A percentile compares a stretch with the other conserved stretches of the same genome.
Evolutionary conservation across 2,797 vertebrate species (phyloP).

Genomic region (Micromesistius poutassou): DNA sequence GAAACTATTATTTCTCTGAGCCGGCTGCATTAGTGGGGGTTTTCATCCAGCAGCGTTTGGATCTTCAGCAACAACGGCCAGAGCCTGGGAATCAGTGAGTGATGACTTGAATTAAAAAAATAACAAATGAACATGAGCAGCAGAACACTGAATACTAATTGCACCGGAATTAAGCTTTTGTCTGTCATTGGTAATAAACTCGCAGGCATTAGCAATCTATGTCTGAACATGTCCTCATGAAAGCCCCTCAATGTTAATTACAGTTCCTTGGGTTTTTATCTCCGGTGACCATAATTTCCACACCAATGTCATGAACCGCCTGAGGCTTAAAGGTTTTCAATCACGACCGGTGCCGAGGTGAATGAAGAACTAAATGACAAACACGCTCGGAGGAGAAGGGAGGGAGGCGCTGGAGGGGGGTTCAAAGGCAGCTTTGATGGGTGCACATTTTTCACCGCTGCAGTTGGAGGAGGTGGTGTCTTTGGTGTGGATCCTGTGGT

Average conservation of each 20-base stretch:
- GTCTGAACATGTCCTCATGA: constrained; percentile 24
- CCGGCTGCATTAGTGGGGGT: neutral
- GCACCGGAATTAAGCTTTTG: constrained; percentile 7
- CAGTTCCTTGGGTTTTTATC: constrained; percentile 21
- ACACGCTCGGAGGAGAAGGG: constrained; percentile 31
- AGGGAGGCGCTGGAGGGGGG: constrained; percentile 26
- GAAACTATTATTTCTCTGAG: constrained; percentile 14
- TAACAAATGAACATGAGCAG: neutral
- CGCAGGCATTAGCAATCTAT: neutral
- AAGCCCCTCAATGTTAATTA: constrained; percentile 29
- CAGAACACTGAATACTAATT: constrained; percentile 19
- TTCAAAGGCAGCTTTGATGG: constrained; percentile 37
- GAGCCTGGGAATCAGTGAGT: neutral
- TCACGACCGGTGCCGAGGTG: constrained; percentile 9
- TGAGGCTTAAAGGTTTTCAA: constrained; percentile 17
- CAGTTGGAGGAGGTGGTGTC: constrained; percentile 13
- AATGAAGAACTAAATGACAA: constrained; percentile 26
- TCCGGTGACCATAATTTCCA: constrained; percentile 33
- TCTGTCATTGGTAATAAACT: constrained; percentile 17
- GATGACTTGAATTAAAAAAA: constrained; percentile 1
- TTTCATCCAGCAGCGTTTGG: constrained; percentile 4
- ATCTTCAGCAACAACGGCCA: constrained; percentile 7
- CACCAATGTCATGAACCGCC: constrained; percentile 33
- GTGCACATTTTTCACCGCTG: constrained; percentile 45
- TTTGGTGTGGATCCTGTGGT: neutral